Base-by-base conservation (phyloP, 37 sponge, comb jelly and placozoan species). In the Halisarca cf. caerulea region DNA sequence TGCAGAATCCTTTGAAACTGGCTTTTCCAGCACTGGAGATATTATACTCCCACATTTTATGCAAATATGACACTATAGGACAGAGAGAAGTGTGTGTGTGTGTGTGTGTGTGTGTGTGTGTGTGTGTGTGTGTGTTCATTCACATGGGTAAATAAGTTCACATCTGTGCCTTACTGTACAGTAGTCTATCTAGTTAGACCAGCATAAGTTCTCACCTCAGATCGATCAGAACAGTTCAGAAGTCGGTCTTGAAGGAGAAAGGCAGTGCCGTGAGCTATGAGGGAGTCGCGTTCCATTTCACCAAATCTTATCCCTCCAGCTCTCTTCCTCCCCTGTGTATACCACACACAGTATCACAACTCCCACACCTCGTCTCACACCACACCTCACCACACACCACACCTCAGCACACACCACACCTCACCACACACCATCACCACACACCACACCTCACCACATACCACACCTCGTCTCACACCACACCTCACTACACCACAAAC, bases 221-320 rank as follows among this genome's bases (percentile, higher is more conserved):
- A 92, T 66, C 82, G 60, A 69, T 98, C 99, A 30, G 99, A 98
- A 69, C 99, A 98, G 79, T 98, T 96, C 14, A 96, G 88, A 7
- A 98, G 90, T 53, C 99, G 64, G 55, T 98, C 99, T 58, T 98
- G 94, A 77, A 98, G 64, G 37, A 98, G 79, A 74, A 96, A 98
- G 32, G 96, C 90, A 41, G 93, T 83, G 17, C 99, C 99, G 78
- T 98, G 99, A 25, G 99, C 94, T 15, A 98, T 37, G 21, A 98
- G 74, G 5, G 95, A 92, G 58, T 97, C 98, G 54, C 95, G 83
- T 69, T 97, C 95, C 98, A 97, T 95, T 84, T 95, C 95, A 2
- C 98, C 95, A 71, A 95, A 95, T 33, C 98, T 51, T 53, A 97
- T 90, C 7, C 98, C 98, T 0, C 98, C 98, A 20, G 89, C 86